Base-by-base conservation (phyloP, 2,888 invertebrate species). In the Caenorhabditis imperialis region DNA sequence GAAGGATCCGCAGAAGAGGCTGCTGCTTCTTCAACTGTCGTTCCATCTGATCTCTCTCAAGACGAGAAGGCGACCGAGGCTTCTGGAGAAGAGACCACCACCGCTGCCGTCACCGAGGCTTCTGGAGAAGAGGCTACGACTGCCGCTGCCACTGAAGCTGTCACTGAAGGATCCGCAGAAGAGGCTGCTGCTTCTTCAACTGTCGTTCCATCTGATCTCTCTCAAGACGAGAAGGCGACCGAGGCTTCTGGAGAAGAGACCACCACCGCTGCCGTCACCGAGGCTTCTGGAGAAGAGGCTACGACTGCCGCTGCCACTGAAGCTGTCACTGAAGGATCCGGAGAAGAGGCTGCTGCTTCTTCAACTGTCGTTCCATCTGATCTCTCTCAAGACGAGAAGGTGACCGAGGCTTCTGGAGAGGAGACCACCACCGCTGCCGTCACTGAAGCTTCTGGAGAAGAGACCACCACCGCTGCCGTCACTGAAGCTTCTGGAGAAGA, bases 231-330 rank as follows among this genome's bases (percentile, higher is more conserved):
- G 18, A 58, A 51, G 18, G 48, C 23, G 2, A 48, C 63, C 22
- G 69, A 63, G 44, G 61, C 57, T 14, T 48, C 62, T 12, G 62
- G 63, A 37, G 67, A 75, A 42, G 58, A 61, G 45, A 40, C 73
- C 14, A 48, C 60, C 7, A 44, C 62, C 4, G 57, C 40, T 12
- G 54, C 53, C 14, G 40, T 40, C 20, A 40, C 37, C 18, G 61
- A 48, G 35, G 62, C 40, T 10, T 55, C 57, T 0, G 72, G 38
- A 38, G 48, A 40, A 37, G 58, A 65, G 42, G 20, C 58, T 14
- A 47, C 72, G 35, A 65, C 58, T 20, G 45, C 47, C 25, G 30
- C 58, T 3, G 60, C 23, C 30, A 42, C 48, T 16, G 20, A 58
- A 16, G 40, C 37, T 4, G 48, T 42, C 25, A 53, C 47, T 37